Evolutionary conservation across 2,113 vertebrate species (phyloP).

Genomic region (Daboia siamensis): DNA sequence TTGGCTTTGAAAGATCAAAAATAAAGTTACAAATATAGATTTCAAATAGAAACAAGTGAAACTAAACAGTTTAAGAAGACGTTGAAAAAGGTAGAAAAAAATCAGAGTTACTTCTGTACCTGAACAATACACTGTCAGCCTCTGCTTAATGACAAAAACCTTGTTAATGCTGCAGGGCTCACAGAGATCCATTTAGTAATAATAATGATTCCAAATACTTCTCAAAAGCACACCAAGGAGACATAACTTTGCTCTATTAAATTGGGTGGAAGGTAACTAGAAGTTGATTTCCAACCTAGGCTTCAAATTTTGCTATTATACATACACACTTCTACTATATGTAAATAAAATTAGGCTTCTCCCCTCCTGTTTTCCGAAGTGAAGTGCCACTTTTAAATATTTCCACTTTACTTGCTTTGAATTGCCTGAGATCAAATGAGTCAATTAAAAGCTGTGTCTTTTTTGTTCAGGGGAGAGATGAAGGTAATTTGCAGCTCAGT

Average conservation of each 20-base stretch:
- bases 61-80: not conserved
- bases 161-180: not conserved
- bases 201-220: not conserved
- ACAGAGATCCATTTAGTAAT: not conserved
- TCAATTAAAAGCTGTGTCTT: conserved; percentile 75
- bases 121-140: not conserved
- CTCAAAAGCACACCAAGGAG: not conserved
- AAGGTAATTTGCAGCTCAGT: conserved; percentile 77
- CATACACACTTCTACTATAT: not conserved
- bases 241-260: not conserved
- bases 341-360: not conserved
- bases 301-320: not conserved
- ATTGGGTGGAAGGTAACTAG: not conserved
- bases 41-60: conserved; percentile 2
- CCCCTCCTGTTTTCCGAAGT: conserved; percentile 34
- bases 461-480: conserved; percentile 67
- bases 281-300: not conserved
- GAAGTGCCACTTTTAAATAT: conserved; percentile 65
- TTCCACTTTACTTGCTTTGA: conserved; percentile 71
- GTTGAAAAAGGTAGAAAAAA: not conserved
- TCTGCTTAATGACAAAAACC: not conserved
- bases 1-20: not conserved
- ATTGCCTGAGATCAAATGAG: conserved; percentile 74
- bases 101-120: not conserved
- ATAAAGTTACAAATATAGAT: not conserved